These are phyloP conservation scores for Malacosoma neustria DNA, from an alignment of 2,888 invertebrate species.

Conservation along the genomic window DNA sequence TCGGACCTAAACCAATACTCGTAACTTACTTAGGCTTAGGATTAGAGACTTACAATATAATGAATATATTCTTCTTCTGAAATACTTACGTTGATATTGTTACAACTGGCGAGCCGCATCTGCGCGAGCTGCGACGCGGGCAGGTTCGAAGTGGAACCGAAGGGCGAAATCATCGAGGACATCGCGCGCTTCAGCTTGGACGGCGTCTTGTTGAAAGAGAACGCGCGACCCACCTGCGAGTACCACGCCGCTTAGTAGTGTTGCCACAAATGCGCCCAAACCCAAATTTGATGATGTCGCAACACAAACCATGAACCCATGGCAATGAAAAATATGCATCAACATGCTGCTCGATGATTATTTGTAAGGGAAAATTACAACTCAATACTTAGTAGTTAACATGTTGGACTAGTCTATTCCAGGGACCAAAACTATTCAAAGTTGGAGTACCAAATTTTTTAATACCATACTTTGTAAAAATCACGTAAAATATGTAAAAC, in stretches of 20 bases:
- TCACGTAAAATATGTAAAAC: neutral
- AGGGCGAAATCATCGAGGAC: slow-evolving; percentile 95
- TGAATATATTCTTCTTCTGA: no score
- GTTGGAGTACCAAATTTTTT: neutral
- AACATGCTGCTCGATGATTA: neutral
- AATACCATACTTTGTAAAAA: neutral
- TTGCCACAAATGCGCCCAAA: neutral
- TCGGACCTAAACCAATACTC: no score
- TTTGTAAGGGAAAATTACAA: neutral
- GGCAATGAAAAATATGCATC: neutral
- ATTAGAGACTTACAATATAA: neutral
- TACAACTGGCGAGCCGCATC: slow-evolving; percentile 90
- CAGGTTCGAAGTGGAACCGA: slow-evolving; percentile 88
- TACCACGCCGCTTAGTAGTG: slow-evolving; percentile 1
- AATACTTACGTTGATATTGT: slow-evolving; percentile 85
- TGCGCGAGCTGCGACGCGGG: slow-evolving; percentile 89
- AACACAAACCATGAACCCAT: neutral
- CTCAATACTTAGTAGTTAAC: neutral
- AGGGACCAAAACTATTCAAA: neutral
- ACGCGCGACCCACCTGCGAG: slow-evolving; percentile 87
- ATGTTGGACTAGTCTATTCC: neutral
- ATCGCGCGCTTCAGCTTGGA: slow-evolving; percentile 94
- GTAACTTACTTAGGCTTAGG: no score
- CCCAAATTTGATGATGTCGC: neutral
- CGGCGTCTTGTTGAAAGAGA: slow-evolving; percentile 97